These are phyloP conservation scores for Alethe castanea DNA, from an alignment of 2,113 vertebrate genomes.

Conservation along the genomic window DNA sequence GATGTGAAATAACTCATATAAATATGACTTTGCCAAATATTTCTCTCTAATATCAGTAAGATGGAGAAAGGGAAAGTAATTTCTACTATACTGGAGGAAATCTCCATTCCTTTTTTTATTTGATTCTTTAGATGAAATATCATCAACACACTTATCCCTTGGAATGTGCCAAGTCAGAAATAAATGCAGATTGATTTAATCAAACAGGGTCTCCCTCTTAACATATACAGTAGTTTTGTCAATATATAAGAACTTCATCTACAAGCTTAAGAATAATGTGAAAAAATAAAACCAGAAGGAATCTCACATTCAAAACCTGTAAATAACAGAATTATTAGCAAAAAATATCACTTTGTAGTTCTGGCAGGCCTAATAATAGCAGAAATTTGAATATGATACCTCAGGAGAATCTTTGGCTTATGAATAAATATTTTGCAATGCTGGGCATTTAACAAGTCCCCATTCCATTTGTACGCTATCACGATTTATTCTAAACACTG, in stretches of 20 bases:
- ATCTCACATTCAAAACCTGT: background rate
- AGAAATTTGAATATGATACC: background rate
- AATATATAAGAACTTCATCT: background rate
- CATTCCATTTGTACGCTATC: background rate
- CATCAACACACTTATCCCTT: background rate
- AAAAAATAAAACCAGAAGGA: background rate
- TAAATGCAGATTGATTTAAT: background rate
- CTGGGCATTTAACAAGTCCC: fast-evolving
- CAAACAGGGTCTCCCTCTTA: background rate
- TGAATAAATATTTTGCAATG: background rate
- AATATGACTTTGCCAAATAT: background rate
- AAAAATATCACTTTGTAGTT: background rate
- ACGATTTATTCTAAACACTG: background rate
- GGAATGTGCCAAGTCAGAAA: background rate
- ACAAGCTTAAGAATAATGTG: background rate
- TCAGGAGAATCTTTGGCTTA: background rate
- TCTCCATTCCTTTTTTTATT: background rate
- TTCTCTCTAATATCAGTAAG: background rate
- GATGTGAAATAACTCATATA: background rate
- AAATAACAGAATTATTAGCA: background rate
- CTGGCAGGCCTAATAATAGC: background rate
- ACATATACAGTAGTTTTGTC: background rate
- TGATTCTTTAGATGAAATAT: background rate
- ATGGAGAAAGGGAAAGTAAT: background rate
- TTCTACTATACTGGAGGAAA: background rate